Conservation (phyloP, 2,797 vertebrate genomes). For the Saxicola maurus region DNA sequence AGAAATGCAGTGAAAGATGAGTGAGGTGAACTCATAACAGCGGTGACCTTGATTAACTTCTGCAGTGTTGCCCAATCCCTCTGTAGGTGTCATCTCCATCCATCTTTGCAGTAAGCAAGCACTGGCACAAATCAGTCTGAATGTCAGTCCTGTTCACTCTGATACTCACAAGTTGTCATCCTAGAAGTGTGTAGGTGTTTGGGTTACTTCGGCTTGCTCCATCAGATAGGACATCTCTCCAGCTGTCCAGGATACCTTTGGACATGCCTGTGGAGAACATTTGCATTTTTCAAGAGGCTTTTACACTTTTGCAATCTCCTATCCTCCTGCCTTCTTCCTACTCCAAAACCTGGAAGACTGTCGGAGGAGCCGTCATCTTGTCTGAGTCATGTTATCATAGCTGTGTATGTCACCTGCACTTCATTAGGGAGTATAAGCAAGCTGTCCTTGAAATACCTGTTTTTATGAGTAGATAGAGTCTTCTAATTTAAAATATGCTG, state of each 20-base stretch:
- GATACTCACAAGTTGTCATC: not conserved
- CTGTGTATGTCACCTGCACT: constrained; percentile 27
- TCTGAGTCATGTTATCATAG: constrained; percentile 12
- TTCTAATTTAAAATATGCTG: constrained; percentile 35
- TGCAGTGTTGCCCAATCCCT: not conserved
- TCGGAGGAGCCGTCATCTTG: not conserved
- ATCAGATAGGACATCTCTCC: not conserved
- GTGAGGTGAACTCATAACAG: not conserved
- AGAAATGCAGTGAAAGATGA: not conserved
- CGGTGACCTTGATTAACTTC: not conserved
- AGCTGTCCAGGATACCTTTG: not conserved
- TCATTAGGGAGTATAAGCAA: constrained; percentile 11
- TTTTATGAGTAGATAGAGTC: constrained; percentile 12
- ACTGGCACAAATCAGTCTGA: not conserved
- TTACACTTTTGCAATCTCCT: not conserved
- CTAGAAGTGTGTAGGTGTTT: not conserved
- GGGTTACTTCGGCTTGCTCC: not conserved
- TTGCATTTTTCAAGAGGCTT: not conserved
- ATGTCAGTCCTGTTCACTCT: not conserved
- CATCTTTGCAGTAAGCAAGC: not conserved
- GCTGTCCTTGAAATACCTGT: constrained; percentile 57
- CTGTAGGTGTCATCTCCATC: not conserved
- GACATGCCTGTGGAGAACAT: not conserved
- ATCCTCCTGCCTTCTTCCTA: not conserved
- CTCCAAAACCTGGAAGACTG: not conserved